These are phyloP conservation scores for Oriolus oriolus DNA, from an alignment of 2,113 vertebrate genomes.

Conservation along the genomic window DNA sequence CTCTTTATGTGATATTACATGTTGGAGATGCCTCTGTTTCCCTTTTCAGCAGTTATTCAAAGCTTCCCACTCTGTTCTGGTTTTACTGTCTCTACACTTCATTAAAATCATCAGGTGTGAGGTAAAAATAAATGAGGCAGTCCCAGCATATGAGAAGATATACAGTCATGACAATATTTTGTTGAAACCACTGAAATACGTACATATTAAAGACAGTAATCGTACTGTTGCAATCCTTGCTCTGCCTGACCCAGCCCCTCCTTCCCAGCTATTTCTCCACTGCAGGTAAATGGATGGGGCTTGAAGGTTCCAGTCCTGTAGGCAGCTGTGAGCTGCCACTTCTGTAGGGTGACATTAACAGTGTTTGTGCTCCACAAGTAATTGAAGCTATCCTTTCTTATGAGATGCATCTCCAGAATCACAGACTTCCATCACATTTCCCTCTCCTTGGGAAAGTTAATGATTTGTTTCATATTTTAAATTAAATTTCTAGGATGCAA, in stretches of 20 bases:
- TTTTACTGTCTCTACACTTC: neutral
- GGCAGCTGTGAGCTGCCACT: neutral
- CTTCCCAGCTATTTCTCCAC: neutral
- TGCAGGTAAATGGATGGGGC: neutral
- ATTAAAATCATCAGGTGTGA: neutral
- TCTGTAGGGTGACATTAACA: neutral
- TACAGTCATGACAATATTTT: neutral
- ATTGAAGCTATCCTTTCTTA: neutral
- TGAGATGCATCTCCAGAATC: neutral
- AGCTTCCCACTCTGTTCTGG: neutral
- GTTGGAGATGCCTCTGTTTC: neutral
- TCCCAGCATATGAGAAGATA: neutral
- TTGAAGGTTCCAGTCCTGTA: neutral
- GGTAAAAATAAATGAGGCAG: neutral
- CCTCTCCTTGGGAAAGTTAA: neutral
- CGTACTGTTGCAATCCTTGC: neutral
- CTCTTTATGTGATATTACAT: neutral
- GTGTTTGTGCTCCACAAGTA: neutral
- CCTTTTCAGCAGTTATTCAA: neutral
- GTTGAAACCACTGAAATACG: neutral
- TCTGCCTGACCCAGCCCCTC: neutral
- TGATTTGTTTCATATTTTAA: neutral
- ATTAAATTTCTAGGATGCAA: neutral
- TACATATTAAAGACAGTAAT: neutral
- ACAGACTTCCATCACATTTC: neutral